These are phyloP conservation scores for Ranitomeya imitator DNA, from an alignment of 2,113 vertebrate species.

Conservation along the genomic window DNA sequence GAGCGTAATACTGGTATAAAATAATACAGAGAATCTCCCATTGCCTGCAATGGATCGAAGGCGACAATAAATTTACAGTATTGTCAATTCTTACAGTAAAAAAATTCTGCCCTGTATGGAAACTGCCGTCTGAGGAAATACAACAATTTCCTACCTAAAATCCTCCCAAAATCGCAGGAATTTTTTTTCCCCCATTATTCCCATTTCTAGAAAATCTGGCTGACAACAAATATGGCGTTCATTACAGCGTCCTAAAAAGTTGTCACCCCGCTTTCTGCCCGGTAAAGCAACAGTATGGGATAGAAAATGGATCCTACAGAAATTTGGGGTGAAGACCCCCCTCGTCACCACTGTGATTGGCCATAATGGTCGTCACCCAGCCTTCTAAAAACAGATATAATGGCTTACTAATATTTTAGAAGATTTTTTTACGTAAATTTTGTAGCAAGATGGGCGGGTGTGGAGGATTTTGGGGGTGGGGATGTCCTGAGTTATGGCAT, in stretches of 20 bases:
- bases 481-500: background rate
- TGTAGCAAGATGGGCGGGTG: no score
- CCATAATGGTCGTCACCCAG: background rate
- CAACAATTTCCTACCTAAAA: background rate
- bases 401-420: background rate
- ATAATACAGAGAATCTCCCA: background rate
- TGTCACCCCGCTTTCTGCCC: no score
- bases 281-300: no score
- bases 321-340: no score
- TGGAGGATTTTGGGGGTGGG: background rate
- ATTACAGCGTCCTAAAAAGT: background rate
- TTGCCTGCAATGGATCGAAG: slow-evolving; percentile 24
- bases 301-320: no score
- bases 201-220: background rate
- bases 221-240: background rate
- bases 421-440: no score
- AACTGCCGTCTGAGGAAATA: background rate
- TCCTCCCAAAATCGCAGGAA: background rate
- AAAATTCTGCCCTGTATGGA: background rate
- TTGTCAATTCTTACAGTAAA: background rate
- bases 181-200: background rate
- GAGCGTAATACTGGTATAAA: slow-evolving; percentile 37
- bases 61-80: background rate
- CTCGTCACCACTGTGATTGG: no score
- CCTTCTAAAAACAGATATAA: background rate